These are phyloP conservation scores for Pseudomyrmex cubaensis DNA, from an alignment of 1,140 invertebrate genomes.

Conservation along the genomic window DNA sequence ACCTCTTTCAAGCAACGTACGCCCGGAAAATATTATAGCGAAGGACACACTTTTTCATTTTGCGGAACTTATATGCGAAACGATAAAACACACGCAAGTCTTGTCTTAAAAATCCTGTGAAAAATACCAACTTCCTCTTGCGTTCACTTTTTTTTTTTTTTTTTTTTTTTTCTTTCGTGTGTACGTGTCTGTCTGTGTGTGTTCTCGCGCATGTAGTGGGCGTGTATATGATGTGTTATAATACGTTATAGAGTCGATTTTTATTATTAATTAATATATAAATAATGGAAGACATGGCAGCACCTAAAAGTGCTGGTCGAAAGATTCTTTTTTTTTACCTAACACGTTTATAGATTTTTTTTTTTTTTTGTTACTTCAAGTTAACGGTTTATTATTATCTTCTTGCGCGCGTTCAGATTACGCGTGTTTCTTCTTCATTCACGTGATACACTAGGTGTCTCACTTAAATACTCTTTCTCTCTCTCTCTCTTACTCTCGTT, in stretches of 20 bases:
- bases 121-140: constrained; percentile 45
- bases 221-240: constrained; percentile 43
- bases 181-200: background rate
- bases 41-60: constrained; percentile 20
- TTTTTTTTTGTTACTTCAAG: constrained; percentile 39
- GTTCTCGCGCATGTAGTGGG: background rate
- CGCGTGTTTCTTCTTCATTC: background rate
- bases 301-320: constrained; percentile 81
- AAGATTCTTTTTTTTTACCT: constrained; percentile 73
- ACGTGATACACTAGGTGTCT: background rate
- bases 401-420: background rate
- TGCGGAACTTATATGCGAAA: constrained; percentile 35
- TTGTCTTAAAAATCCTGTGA: constrained; percentile 52
- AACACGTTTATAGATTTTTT: constrained; percentile 67
- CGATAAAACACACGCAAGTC: constrained; percentile 21
- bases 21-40: constrained; percentile 15
- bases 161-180: background rate
- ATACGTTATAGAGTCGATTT: constrained; percentile 77
- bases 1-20: constrained; percentile 13
- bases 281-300: constrained; percentile 84
- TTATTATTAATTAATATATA: constrained; percentile 82
- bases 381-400: constrained; percentile 38
- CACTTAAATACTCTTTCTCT: too few species aligned
- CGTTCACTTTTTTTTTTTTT: constrained; percentile 4
- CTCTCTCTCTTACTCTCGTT: background rate